These are phyloP conservation scores for Channa argus DNA, from an alignment of 2,113 vertebrate genomes.

Conservation along the genomic window DNA sequence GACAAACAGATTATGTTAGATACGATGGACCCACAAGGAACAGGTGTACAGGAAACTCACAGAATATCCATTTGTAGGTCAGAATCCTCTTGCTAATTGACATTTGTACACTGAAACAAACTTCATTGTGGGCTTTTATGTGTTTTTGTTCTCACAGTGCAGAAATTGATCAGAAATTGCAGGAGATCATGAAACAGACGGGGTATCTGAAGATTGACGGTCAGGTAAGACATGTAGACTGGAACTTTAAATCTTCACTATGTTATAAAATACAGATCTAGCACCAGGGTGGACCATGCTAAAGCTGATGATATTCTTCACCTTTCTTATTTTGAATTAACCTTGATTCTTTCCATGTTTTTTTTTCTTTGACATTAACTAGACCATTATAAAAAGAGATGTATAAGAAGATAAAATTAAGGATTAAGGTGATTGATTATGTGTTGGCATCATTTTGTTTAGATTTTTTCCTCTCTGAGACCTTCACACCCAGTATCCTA, in stretches of 20 bases:
- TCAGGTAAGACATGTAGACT: slow-evolving; percentile 83
- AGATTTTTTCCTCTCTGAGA: not conserved
- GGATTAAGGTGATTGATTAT: not conserved
- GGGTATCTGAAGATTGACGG: slow-evolving; percentile 94
- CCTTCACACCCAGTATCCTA: not conserved
- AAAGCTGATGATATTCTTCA: not conserved
- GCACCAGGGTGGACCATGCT: not conserved
- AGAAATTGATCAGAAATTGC: slow-evolving; percentile 95
- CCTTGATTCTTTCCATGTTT: too few species aligned
- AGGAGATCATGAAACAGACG: slow-evolving; percentile 97
- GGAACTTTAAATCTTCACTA: not conserved
- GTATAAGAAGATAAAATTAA: not conserved
- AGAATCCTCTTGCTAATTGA: not conserved
- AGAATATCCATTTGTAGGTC: slow-evolving; percentile 24
- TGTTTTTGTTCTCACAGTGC: slow-evolving; percentile 80
- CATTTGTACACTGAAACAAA: not conserved
- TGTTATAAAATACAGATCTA: not conserved
- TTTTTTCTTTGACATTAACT: not conserved
- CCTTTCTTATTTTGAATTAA: too few species aligned
- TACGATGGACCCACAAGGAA: slow-evolving; percentile 1
- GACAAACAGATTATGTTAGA: not conserved
- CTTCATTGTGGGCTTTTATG: not conserved
- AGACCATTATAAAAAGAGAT: not conserved
- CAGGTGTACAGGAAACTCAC: slow-evolving; percentile 4
- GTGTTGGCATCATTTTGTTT: not conserved